phyloP scores from a whole-genome alignment of 2,888 invertebrate genomes.

The Abscondita cerata region DNA sequence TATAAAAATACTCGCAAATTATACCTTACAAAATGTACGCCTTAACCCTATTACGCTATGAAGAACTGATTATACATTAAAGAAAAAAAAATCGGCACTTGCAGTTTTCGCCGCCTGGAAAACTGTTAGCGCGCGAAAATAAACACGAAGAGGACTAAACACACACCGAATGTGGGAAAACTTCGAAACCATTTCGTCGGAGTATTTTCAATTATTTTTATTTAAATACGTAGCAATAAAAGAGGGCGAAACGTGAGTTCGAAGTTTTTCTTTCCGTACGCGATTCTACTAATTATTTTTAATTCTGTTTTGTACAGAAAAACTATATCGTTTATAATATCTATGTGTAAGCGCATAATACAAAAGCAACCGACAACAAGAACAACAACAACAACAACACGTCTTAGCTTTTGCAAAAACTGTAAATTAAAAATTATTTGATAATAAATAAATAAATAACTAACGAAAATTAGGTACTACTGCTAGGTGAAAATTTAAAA shows the following conservation, averaged over 20 bases:
- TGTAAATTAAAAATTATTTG: constrained; percentile 37
- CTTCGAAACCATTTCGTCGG: constrained; percentile 13
- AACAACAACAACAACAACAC: constrained; percentile 24
- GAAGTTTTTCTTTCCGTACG: constrained; percentile 18
- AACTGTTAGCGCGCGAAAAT: constrained; percentile 12
- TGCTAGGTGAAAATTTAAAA: constrained; percentile 34
- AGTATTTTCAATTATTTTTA: constrained; percentile 12
- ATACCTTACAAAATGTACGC: constrained; percentile 38
- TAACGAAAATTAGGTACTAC: constrained; percentile 22
- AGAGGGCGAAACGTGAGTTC: constrained; percentile 14
- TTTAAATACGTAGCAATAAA: constrained; percentile 14
- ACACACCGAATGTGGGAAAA: not conserved
- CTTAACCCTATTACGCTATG: constrained; percentile 35
- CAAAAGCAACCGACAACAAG: no score
- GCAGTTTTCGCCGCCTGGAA: not conserved
- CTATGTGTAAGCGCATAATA: constrained; percentile 27
- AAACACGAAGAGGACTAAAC: not conserved
- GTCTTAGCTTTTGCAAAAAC: constrained; percentile 35
- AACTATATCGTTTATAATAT: constrained; percentile 26
- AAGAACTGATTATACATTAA: constrained; percentile 22
- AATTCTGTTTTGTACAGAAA: constrained; percentile 1
- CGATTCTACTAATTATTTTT: constrained; percentile 11
- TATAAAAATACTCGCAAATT: constrained; percentile 34
- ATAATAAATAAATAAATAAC: constrained; percentile 32
- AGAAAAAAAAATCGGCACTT: not conserved